phyloP scores from a whole-genome alignment of 2,113 vertebrate genomes.

The Muntiacus reevesi region DNA sequence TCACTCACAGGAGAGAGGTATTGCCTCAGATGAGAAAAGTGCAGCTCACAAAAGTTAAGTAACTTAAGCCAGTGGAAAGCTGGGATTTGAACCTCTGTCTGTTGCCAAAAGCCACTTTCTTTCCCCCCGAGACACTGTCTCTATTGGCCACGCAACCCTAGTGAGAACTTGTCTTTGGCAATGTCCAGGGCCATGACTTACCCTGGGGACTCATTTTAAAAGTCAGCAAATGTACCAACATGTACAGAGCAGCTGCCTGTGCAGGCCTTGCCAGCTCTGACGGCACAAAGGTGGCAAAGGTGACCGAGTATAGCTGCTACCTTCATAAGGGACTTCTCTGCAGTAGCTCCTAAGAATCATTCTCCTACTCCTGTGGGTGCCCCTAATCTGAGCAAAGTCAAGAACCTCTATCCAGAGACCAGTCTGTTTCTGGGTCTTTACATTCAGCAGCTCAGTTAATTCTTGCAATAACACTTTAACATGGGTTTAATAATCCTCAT shows the following conservation, averaged over 20 bases:
- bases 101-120: neutral
- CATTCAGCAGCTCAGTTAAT: neutral
- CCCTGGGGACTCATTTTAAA: neutral
- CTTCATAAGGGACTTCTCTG: neutral
- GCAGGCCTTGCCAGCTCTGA: neutral
- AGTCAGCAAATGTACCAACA: neutral
- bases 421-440: neutral
- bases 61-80: neutral
- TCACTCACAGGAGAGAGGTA: neutral
- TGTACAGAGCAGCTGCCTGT: neutral
- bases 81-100: neutral
- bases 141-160: neutral
- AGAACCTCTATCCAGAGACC: neutral
- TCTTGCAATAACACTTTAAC: neutral
- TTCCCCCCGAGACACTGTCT: neutral
- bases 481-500: neutral
- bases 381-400: neutral
- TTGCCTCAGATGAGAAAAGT: neutral
- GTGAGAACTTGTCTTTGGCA: neutral
- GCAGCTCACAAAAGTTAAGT: neutral
- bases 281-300: neutral
- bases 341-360: neutral
- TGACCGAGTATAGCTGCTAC: neutral
- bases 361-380: neutral
- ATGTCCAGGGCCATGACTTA: neutral